Evolutionary conservation across 2,113 vertebrate species (phyloP).

Genomic region (Apaloderma vittatum): DNA sequence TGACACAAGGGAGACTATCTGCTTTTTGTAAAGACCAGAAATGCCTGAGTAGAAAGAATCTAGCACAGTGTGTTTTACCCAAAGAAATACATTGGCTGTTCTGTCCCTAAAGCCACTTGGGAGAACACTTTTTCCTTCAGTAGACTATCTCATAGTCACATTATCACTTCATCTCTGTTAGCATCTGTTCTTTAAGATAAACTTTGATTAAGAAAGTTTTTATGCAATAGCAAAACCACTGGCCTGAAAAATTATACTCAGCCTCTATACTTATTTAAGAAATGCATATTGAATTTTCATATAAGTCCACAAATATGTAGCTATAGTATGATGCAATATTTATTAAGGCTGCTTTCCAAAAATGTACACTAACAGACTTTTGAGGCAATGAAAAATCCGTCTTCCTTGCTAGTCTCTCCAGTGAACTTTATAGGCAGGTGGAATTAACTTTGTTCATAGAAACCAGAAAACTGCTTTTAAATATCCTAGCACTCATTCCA

Average conservation of each 20-base stretch:
- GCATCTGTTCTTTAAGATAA: not conserved
- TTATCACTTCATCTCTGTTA: not conserved
- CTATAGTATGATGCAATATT: not conserved
- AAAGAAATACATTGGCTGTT: not conserved
- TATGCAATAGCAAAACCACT: not conserved
- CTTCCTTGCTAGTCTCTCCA: not conserved
- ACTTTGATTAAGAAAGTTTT: slow-evolving; percentile 3
- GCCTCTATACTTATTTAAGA: not conserved
- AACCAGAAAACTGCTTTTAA: not conserved
- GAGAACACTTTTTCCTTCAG: not conserved
- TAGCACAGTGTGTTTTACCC: not conserved
- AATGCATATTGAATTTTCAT: not conserved
- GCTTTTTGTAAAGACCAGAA: slow-evolving; percentile 48
- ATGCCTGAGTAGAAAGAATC: not conserved
- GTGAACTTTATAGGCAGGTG: not conserved
- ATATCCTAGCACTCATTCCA: not conserved
- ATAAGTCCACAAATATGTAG: not conserved
- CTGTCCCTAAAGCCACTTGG: not conserved
- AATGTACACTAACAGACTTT: not conserved
- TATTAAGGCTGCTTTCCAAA: slow-evolving; percentile 12
- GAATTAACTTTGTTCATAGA: not conserved
- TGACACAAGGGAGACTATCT: slow-evolving; percentile 26
- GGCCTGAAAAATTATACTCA: not conserved
- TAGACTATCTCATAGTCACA: not conserved
- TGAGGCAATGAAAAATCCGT: not conserved